phyloP scores from a whole-genome alignment of 1,140 invertebrate species.

The Polypedilum vanderplanki region DNA sequence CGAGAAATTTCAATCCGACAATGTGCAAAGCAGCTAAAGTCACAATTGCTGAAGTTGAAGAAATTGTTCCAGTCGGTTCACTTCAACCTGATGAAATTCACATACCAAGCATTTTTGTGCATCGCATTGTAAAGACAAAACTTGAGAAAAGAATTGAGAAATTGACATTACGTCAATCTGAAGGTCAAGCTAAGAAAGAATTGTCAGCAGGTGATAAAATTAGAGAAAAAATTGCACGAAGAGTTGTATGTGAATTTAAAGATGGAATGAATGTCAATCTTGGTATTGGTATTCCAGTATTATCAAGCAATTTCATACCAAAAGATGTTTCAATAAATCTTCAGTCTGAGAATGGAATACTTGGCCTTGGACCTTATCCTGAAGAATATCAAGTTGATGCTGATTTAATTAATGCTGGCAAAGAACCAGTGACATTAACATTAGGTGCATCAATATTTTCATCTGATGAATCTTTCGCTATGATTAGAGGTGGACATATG shows the following conservation, averaged over 20 bases:
- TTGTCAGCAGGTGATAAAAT: constrained; percentile 49
- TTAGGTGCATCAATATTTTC: constrained; percentile 83
- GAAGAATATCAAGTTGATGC: constrained; percentile 65
- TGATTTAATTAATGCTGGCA: constrained; percentile 97
- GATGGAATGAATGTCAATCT: constrained; percentile 95
- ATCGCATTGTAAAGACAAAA: constrained; percentile 77
- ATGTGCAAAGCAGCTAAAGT: constrained; percentile 88
- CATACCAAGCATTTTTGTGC: constrained; percentile 86
- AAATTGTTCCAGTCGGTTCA: constrained; percentile 81
- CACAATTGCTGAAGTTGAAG: constrained; percentile 92
- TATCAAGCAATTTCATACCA: constrained; percentile 90
- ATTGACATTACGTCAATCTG: constrained; percentile 43
- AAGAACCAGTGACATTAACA: constrained; percentile 91
- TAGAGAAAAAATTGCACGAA: constrained; percentile 79
- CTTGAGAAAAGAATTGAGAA: constrained; percentile 89
- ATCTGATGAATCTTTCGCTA: constrained; percentile 97
- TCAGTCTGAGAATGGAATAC: constrained; percentile 96
- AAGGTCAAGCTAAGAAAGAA: constrained; percentile 25
- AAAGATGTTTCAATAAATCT: constrained; percentile 68
- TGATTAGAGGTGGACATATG: constrained; percentile 97
- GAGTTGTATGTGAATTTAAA: constrained; percentile 92
- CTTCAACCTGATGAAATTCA: constrained; percentile 84
- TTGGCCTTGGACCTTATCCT: constrained; percentile 93
- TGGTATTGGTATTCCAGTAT: constrained; percentile 84
- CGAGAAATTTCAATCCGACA: constrained; percentile 89